Conservation (phyloP, 2,797 vertebrate species). For the Acanthis flammea region DNA sequence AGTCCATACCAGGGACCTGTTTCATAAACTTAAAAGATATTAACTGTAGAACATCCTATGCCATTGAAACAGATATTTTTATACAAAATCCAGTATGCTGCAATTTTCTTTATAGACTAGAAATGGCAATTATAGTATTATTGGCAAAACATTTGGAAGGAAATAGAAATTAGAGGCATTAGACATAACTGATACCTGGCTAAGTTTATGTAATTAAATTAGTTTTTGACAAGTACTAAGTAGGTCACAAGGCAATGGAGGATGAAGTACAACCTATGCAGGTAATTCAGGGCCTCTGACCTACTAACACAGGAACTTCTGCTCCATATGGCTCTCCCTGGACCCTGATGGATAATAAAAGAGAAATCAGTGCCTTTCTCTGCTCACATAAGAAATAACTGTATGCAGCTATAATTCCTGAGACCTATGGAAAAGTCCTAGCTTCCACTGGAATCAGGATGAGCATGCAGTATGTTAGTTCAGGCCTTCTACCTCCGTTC, state of each 20-base stretch:
- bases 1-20: neutral
- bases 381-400: neutral
- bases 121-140: neutral
- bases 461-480: neutral
- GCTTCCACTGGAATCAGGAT: neutral
- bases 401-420: neutral
- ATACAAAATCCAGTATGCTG: neutral
- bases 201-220: conserved; percentile 1
- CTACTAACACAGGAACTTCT: neutral
- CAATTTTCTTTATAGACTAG: neutral
- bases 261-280: neutral
- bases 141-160: neutral
- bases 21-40: neutral
- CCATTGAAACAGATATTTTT: neutral
- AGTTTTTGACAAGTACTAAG: neutral
- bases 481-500: neutral
- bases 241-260: neutral
- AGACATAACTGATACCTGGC: neutral
- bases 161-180: neutral
- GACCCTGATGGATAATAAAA: neutral
- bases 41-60: neutral
- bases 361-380: neutral
- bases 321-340: neutral
- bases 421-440: neutral
- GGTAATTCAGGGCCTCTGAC: neutral